Percentiles rank a stretch among this genome's conserved stretches.
Conservation (phyloP, 2,113 vertebrate species). For the Pterocles burchelli region DNA sequence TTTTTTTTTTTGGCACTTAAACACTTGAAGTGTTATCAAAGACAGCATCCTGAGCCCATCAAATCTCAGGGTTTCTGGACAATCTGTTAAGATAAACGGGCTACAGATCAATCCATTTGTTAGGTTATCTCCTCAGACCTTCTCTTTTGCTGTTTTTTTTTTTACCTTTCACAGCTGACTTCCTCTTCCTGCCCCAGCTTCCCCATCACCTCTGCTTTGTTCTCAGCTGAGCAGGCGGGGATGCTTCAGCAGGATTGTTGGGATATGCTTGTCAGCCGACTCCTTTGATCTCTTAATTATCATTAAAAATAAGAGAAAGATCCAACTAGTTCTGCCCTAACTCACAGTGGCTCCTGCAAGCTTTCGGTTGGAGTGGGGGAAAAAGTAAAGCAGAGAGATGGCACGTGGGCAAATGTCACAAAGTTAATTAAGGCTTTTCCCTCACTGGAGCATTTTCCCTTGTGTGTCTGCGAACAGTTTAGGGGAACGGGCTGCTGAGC, state of each 20-base stretch:
- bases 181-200: background rate
- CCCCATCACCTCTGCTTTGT: background rate
- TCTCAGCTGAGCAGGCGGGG: background rate
- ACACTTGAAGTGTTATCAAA: background rate
- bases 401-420: background rate
- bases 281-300: background rate
- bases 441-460: background rate
- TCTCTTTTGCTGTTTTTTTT: background rate
- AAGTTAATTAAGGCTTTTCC: background rate
- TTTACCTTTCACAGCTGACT: background rate
- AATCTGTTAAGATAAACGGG: background rate
- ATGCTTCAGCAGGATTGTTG: background rate
- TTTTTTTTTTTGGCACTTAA: background rate
- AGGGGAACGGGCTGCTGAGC: background rate
- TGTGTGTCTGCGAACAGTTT: rapidly evolving
- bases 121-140: background rate
- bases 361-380: background rate
- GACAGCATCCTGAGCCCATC: background rate
- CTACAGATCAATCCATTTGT: background rate
- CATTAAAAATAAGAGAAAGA: too few relatives aligned
- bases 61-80: background rate
- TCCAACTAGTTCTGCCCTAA: background rate
- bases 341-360: background rate
- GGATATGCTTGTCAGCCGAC: background rate
- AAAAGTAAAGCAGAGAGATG: background rate